Percentiles rank a stretch among this genome's conserved stretches.
Conservation (phyloP, 2,888 invertebrate genomes). For the Phortica magna region DNA sequence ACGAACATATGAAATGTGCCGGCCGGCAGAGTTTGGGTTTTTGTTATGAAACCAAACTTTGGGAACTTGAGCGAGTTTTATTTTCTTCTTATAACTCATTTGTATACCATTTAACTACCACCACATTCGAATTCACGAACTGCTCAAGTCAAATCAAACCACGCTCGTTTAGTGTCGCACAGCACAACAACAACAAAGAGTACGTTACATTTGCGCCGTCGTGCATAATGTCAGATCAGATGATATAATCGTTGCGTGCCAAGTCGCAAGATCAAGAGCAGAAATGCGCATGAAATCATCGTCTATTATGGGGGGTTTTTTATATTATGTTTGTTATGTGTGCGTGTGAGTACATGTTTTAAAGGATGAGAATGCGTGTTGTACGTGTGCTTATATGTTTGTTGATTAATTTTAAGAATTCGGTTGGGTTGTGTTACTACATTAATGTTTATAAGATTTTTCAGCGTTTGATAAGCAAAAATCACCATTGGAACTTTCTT, state of each 20-base stretch:
- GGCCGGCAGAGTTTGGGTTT: conserved; percentile 18
- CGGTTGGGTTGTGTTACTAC: not conserved
- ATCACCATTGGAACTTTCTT: not conserved
- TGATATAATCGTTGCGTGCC: too few relatives aligned
- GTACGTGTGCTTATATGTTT: not conserved
- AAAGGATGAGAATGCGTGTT: not conserved
- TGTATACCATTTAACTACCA: conserved; percentile 1
- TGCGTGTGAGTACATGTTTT: too few relatives aligned
- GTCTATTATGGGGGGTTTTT: too few relatives aligned
- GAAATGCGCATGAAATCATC: not conserved
- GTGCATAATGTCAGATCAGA: too few relatives aligned
- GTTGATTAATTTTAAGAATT: not conserved
- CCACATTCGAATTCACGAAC: too few relatives aligned
- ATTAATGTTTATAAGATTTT: conserved; percentile 1
- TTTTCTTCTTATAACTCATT: conserved; percentile 45
- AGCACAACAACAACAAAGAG: too few relatives aligned
- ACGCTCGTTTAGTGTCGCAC: too few relatives aligned
- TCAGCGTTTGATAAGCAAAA: conserved; percentile 7
- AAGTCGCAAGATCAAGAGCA: not conserved
- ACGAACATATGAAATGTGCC: too few relatives aligned
- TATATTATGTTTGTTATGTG: too few relatives aligned
- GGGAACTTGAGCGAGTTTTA: conserved; percentile 69
- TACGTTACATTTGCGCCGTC: too few relatives aligned
- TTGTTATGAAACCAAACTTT: conserved; percentile 64
- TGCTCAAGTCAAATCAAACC: too few relatives aligned